These are phyloP conservation scores for Hippasteria phrygiana DNA, from an alignment of 53 echinoderm and acorn worm species.

Conservation along the genomic window DNA sequence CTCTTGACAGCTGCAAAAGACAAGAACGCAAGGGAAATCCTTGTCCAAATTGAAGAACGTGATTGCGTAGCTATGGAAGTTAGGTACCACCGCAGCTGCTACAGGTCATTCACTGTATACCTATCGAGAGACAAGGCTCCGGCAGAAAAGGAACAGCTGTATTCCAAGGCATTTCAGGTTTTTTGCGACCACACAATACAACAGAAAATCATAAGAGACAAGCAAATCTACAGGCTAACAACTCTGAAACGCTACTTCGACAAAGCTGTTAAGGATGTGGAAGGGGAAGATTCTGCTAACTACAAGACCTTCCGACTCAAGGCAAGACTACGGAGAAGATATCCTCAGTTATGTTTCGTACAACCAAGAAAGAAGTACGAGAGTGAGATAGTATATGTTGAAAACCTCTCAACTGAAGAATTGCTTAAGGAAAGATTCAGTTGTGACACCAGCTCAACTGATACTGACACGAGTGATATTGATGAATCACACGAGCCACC, in stretches of 20 bases:
- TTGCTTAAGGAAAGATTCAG: too few species aligned
- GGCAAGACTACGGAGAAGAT: neutral
- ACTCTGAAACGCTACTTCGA: neutral
- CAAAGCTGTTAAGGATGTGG: constrained; percentile 11
- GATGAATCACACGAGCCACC: neutral
- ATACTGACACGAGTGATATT: constrained; percentile 12
- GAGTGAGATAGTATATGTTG: too few species aligned
- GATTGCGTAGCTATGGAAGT: constrained; percentile 61
- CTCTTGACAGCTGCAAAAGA: constrained; percentile 45
- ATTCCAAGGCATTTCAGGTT: constrained; percentile 4
- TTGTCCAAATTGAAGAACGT: constrained; percentile 34
- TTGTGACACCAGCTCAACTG: constrained; percentile 6
- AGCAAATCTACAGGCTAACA: constrained; percentile 32
- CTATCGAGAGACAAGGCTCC: neutral
- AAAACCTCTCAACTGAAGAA: too few species aligned
- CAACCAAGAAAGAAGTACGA: too few species aligned
- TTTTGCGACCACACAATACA: constrained; percentile 18
- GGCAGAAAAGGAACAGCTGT: neutral
- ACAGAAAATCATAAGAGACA: neutral
- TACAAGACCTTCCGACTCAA: constrained; percentile 48
- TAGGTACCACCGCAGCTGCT: constrained; percentile 42
- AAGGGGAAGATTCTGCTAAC: neutral
- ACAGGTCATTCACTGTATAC: constrained; percentile 24
- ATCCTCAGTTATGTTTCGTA: constrained; percentile 48
- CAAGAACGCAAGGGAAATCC: neutral